These are phyloP conservation scores for Enteromius unitaeniatus DNA, from an alignment of 2,797 vertebrate species.

Conservation along the genomic window DNA sequence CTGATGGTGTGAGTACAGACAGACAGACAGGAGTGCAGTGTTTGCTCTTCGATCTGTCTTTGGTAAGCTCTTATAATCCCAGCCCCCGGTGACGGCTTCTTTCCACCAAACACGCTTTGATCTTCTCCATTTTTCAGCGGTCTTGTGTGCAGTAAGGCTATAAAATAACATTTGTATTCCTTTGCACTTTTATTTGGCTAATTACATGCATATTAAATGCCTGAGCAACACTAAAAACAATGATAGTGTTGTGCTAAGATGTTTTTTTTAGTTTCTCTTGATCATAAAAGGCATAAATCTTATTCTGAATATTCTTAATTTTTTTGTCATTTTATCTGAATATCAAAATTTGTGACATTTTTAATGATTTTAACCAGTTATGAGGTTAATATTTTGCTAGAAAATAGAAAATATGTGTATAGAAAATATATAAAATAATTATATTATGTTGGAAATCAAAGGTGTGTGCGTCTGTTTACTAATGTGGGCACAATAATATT, in stretches of 20 bases:
- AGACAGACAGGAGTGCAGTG: not conserved
- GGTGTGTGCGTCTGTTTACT: not conserved
- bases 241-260: not conserved
- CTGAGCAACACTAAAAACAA: not conserved
- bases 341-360: not conserved
- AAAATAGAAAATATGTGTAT: not conserved
- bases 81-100: not conserved
- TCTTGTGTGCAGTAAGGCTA: not conserved
- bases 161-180: not conserved
- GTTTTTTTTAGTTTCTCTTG: not conserved
- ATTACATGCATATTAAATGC: not conserved
- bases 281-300: not conserved
- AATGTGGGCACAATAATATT: not conserved
- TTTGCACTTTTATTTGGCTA: not conserved
- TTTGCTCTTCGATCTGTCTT: slow-evolving; percentile 9
- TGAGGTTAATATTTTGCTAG: not conserved
- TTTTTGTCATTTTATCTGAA: not conserved
- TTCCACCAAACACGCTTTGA: slow-evolving; percentile 17
- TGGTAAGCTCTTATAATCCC: slow-evolving; percentile 23
- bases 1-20: not conserved
- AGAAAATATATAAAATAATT: not conserved
- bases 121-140: slow-evolving; percentile 1
- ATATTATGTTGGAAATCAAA: not conserved
- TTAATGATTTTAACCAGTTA: not conserved
- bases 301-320: not conserved